Evolutionary conservation across 1,140 invertebrate genomes (phyloP), one percentile per base, ranked within the genome.

Genomic region (Rhagoletis pomonella): DNA sequence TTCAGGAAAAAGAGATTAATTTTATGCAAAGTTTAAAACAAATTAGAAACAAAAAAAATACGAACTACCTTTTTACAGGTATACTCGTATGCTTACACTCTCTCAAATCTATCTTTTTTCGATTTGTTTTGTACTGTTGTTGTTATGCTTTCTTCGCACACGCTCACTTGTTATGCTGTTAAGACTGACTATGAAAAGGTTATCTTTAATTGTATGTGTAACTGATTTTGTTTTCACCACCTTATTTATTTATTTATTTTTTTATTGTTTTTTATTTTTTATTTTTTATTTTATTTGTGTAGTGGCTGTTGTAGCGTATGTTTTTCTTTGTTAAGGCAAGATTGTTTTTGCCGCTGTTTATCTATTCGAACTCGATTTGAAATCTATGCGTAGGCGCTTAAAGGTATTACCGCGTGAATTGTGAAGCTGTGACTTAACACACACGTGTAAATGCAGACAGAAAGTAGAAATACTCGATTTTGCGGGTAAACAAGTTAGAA

Each of bases 331-430:
- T 19, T 10, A 17, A 6, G n/a, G 6, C 0, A 77, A n/a, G 19
- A n/a, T 3, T 12, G 17, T 81, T 81, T 58, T 81, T 9, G 73
- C 17, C 47, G 73, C 73, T 81, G 6, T 81, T 81, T 81, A 81
- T 81, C 73, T 81, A 9, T 19, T 29, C n/a, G n/a, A 81, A 81
- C 55, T 81, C 73, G 47, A 81, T 81, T 81, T 55, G 47, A 81
- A 81, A 81, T 58, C 73, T 81, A 81, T 81, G 73, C 73, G 73
- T 81, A 81, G 73, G 73, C 73, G 73, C 73, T 81, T 81, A 55
- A 55, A 81, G 73, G 50, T 81, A 81, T 81, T 81, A 55, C 73
- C 73, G 73, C 73, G 73, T 81, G 73, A 81, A 81, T 55, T 55
- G 50, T 42, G 14, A 81, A 81, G 73, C 73, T 81, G 47, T 7